Base-by-base conservation (phyloP, 2,888 invertebrate species). In the Cerceris rybyensis region DNA sequence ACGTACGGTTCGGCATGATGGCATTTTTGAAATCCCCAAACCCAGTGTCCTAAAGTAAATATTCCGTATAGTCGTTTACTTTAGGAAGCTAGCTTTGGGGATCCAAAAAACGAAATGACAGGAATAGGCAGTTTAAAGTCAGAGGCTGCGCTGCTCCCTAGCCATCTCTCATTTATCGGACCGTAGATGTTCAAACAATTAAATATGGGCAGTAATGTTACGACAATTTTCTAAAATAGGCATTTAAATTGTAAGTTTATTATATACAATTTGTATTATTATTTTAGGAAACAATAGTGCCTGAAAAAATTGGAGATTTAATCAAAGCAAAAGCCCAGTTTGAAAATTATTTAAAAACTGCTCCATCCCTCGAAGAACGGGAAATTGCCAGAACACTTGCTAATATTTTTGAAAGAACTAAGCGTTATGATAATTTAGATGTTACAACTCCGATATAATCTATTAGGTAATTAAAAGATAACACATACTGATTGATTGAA, bases 221-320 rank as follows among this genome's bases (percentile, higher is more conserved):
- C 28, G 4, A 28, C 28, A 28, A 28, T 4, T 28, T 28, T 28
- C 28, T 28, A 28, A 28, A 28, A 28, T 28, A 4, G 28, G 4
- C 28, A 28, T 28, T 28, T 28, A 28, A 28, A 28, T 28, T 28
- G 28, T 28, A 52, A 46, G 39, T 52, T n/a, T 1, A 63, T 55
- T 28, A 28, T 28, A 28, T 28, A 4, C 28, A 14, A 13, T 16
- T 61, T 65, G 42, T 13, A 49, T 42, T 60, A 17, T 68, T 65
- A n/a, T 87, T 86, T 63, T 58, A 92, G 92, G 88, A 92, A 79
- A 88, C 86, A 57, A 82, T 90, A 52, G 71, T 92, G 46, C 92
- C 92, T 16, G 92, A 92, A 86, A 92, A 92, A 86, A 86, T 90
- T 54, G 88, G 86, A 39, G 90, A 91, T 70, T 81, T 91, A 63